phyloP scores from a whole-genome alignment of 2,113 vertebrate species.

The Eurystomus gularis region DNA sequence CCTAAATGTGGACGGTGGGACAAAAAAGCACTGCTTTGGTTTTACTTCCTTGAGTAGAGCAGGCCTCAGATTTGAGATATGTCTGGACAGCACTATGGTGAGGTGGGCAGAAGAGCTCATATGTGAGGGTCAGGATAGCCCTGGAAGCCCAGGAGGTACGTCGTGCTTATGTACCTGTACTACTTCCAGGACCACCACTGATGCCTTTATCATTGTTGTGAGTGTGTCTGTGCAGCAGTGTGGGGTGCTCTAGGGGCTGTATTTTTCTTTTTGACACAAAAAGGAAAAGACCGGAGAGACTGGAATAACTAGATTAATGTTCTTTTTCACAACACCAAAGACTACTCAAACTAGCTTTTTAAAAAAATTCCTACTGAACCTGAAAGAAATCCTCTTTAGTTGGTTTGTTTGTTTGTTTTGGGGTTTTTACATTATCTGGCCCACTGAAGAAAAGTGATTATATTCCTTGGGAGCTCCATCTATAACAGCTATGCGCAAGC shows the following conservation, averaged over 20 bases:
- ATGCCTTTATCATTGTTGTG: accelerated
- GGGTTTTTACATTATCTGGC: neutral
- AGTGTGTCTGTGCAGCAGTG: neutral
- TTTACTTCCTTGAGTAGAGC: neutral
- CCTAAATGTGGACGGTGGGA: neutral
- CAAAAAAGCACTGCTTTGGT: neutral
- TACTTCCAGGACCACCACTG: neutral
- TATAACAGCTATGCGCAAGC: neutral
- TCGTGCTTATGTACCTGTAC: neutral
- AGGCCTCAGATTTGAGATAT: accelerated
- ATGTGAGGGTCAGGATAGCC: neutral
- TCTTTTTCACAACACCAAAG: neutral
- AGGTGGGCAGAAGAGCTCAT: neutral
- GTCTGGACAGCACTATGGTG: accelerated
- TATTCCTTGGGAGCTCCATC: neutral
- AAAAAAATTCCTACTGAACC: neutral
- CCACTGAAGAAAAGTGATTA: neutral
- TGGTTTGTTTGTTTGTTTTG: too few relatives aligned
- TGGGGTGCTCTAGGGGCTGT: neutral
- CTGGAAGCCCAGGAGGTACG: neutral
- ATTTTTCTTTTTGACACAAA: neutral
- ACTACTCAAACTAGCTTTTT: neutral
- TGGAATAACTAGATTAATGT: neutral
- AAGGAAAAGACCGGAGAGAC: neutral
- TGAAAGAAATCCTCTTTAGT: neutral